Conservation (phyloP, 2,888 invertebrate species). For the Tachina fera region DNA sequence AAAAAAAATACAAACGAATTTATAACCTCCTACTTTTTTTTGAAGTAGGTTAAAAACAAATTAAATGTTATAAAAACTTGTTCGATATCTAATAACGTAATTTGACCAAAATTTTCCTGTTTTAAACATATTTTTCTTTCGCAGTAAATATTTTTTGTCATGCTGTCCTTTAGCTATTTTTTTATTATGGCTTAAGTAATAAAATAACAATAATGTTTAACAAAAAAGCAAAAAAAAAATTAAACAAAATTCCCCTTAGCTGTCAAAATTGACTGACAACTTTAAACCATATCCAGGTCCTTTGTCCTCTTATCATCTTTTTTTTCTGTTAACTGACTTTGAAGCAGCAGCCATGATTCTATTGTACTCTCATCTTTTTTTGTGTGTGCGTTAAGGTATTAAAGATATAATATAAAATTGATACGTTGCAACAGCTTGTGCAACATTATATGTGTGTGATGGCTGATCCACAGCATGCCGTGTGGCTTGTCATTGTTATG, state of each 20-base stretch:
- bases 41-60: too few relatives aligned
- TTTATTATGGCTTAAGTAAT: constrained; percentile 47
- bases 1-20: too few relatives aligned
- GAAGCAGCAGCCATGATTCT: constrained; percentile 23
- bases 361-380: constrained; percentile 14
- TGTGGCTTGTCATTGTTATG: constrained; percentile 49
- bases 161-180: constrained; percentile 9
- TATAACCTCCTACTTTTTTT: too few relatives aligned
- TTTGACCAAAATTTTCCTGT: background rate
- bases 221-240: background rate
- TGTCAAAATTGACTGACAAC: constrained; percentile 59
- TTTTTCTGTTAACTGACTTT: constrained; percentile 12
- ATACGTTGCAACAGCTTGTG: constrained; percentile 62
- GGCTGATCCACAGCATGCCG: constrained; percentile 40
- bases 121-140: too few relatives aligned
- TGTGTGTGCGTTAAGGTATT: constrained; percentile 42
- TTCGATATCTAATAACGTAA: too few relatives aligned
- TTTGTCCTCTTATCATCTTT: background rate
- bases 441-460: constrained; percentile 32
- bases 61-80: too few relatives aligned
- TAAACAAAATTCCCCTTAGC: background rate
- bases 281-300: constrained; percentile 21
- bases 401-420: constrained; percentile 56
- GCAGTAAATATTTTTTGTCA: background rate
- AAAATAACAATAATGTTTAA: constrained; percentile 56